These are phyloP conservation scores for Stigmatopora nigra DNA, from an alignment of 2,113 vertebrate species.

Conservation along the genomic window DNA sequence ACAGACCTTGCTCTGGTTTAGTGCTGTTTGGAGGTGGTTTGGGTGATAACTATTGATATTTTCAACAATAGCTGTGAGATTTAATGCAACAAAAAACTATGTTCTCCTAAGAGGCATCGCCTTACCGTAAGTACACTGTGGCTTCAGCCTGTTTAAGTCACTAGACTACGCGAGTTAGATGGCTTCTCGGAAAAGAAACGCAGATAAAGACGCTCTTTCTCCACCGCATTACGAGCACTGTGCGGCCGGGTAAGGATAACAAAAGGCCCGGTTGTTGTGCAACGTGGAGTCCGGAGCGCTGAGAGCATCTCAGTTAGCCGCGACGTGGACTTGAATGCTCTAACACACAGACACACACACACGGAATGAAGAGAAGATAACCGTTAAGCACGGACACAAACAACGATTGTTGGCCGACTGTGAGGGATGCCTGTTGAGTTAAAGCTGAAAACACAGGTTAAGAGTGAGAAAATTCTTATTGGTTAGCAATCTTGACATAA, in stretches of 20 bases:
- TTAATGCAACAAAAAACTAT: no score
- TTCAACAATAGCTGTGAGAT: no score
- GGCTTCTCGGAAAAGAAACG: conserved; percentile 43
- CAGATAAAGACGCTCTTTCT: conserved; percentile 62
- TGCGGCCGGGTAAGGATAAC: conserved; percentile 55
- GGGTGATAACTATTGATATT: no score
- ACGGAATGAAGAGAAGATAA: conserved; percentile 31
- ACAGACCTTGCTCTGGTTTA: no score
- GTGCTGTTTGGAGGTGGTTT: no score
- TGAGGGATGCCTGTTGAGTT: conserved; percentile 26
- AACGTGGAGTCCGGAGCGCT: conserved; percentile 26
- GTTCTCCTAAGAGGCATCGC: conserved; percentile 1
- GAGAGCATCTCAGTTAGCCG: conserved; percentile 39
- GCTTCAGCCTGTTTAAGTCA: conserved; percentile 41
- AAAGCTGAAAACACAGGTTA: conserved; percentile 24
- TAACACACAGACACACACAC: conserved; percentile 31
- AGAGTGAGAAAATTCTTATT: neutral
- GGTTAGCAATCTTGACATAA: neutral
- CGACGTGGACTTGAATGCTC: conserved; percentile 31
- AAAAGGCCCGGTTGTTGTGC: conserved; percentile 61
- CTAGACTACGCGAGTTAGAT: conserved; percentile 51
- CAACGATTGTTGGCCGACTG: conserved; percentile 25
- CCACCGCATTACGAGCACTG: conserved; percentile 47
- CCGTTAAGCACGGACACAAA: conserved; percentile 25
- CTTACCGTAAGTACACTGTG: conserved; percentile 38